These are phyloP conservation scores for Pseudococcus longispinus DNA, from an alignment of 2,888 invertebrate species.

Conservation along the genomic window DNA sequence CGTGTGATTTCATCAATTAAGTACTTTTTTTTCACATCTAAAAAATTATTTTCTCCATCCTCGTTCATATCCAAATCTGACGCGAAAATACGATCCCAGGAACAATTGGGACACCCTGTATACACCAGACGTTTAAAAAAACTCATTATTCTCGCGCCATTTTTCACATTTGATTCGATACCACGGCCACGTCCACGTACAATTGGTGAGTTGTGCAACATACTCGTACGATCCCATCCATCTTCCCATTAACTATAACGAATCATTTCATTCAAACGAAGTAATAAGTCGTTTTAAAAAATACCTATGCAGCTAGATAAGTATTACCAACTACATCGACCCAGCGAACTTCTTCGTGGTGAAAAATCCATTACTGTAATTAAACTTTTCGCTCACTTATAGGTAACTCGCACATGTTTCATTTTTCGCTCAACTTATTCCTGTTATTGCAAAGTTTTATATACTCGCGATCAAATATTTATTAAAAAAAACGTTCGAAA, in stretches of 20 bases:
- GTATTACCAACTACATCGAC: background rate
- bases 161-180: background rate
- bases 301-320: background rate
- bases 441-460: background rate
- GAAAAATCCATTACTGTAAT: background rate
- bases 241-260: background rate
- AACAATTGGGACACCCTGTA: background rate
- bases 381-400: background rate
- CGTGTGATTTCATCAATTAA: background rate
- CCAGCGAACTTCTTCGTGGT: background rate
- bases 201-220: background rate
- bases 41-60: background rate
- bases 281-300: background rate
- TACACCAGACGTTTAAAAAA: background rate
- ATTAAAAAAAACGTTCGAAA: background rate
- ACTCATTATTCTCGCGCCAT: background rate
- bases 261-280: background rate
- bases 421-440: background rate
- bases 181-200: background rate
- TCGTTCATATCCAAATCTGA: no score
- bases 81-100: background rate
- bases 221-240: background rate
- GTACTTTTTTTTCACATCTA: background rate
- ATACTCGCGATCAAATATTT: background rate
- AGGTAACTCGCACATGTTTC: background rate